These are phyloP conservation scores for Saimiri boliviensis DNA, from an alignment of 2,113 vertebrate genomes.

Conservation along the genomic window DNA sequence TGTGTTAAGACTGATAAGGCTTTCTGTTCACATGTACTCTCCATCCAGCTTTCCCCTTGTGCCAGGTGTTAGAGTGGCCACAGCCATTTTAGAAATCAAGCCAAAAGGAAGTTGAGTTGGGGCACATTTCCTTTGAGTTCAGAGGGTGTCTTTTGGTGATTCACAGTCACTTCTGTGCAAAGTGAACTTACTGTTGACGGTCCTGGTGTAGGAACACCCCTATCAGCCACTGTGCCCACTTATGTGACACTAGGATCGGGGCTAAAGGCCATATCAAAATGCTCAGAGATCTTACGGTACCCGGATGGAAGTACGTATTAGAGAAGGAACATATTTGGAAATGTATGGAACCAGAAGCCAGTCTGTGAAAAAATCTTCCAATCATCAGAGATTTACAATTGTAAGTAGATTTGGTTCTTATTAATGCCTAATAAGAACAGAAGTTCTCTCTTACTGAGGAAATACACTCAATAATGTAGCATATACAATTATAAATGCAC, in stretches of 20 bases:
- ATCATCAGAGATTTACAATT: constrained; percentile 62
- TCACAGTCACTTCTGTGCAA: not conserved
- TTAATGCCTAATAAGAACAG: constrained; percentile 76
- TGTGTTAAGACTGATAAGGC: not conserved
- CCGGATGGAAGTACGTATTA: not conserved
- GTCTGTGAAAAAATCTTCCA: constrained; percentile 64
- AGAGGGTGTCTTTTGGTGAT: not conserved
- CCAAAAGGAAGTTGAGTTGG: not conserved
- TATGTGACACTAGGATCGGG: not conserved
- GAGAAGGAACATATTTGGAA: constrained; percentile 55
- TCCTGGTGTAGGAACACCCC: not conserved
- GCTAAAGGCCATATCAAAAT: not conserved
- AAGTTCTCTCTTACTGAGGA: constrained; percentile 70
- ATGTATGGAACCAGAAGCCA: constrained; percentile 63
- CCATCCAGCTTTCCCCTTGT: not conserved
- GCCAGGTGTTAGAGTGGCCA: not conserved
- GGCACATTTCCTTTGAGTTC: not conserved
- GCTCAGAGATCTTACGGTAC: not conserved
- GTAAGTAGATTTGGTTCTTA: constrained; percentile 72
- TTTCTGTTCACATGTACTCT: not conserved
- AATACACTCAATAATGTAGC: constrained; percentile 55
- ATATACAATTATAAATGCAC: constrained; percentile 68
- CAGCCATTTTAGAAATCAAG: not conserved
- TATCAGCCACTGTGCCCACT: not conserved
- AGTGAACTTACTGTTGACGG: not conserved